Base-by-base conservation (phyloP, 1,140 invertebrate species). In the Drosophila arizonae region DNA sequence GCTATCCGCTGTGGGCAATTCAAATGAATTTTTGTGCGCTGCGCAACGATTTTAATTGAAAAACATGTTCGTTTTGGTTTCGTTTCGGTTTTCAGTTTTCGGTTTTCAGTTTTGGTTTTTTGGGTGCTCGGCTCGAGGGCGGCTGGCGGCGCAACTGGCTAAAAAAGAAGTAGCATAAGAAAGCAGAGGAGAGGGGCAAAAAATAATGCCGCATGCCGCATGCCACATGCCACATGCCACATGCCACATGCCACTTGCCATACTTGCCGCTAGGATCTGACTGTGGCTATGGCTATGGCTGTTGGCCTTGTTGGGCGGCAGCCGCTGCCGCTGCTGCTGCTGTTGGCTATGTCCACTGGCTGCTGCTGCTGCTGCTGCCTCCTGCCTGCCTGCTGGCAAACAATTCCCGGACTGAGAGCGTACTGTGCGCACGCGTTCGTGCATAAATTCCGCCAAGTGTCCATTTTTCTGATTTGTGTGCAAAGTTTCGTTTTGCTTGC, bases 391-490 rank as follows among this genome's bases (percentile, higher is more conserved):
- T 50, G 66, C 28, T 70, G 66, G 81, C 76, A 81, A 79, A 87
- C 81, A 86, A 78, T 86, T 81, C 75, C 70, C 77, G 76, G 75
- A 70, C 74, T 24, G 17, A 48, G 66, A 76, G 52, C 79, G 79
- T 76, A 79, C 82, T 86, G 82, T 87, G 79, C 79, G 82, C 82
- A 86, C 82, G 82, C 82, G 82, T 86, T 86, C 82, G 82, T 86
- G 82, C 82, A 86, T 86, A 86, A 86, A 86, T 86, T 86, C 82
- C 79, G 77, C 82, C 82, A 86, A 86, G 82, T 86, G 82, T 82
- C 82, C 82, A 86, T 86, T 86, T 86, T 86, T 82, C 79, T 86
- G 82, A 86, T 86, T 86, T 86, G 82, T 87, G 82, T 87, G 79
- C 72, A 87, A 86, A 86, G 68, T 79, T 87, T 87, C 58, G 70